Evolutionary conservation across 2,797 vertebrate species (phyloP), one percentile per base, ranked within the genome.

Genomic region (Erpetoichthys calabaricus): DNA sequence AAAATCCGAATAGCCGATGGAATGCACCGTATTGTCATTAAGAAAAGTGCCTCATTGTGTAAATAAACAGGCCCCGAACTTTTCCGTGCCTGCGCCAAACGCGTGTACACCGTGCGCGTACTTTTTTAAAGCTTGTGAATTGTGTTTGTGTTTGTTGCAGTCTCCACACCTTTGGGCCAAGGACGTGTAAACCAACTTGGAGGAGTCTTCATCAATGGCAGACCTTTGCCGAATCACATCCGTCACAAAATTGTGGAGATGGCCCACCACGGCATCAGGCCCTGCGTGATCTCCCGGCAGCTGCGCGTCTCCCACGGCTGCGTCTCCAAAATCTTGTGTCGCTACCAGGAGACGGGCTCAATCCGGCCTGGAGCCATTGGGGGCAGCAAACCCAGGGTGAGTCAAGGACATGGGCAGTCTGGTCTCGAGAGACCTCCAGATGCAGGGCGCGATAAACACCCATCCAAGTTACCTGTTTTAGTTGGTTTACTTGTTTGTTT

Each of bases 231-330:
- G 57, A 98, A 98, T 76, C 95, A 98, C 68, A 98, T 98, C 76
- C 89, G 95, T 47, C 95, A 98, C 75, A 98, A 98, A 82, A 98
- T 98, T 57, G 95, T 98, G 72, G 95, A 98, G 77, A 97, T 98
- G 95, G 95, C 95, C 7, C 95, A 98, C 65, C 95, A 98, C 54
- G 95, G 95, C 63, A 97, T 98, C 79, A 78, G 95, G 62, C 95
- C 95, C 71, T 98, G 95, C 57, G 95, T 98, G 63, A 98, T 98
- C 80, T 98, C 95, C 65, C 78, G 95, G 61, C 95, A 98, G 76
- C 76, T 98, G 49, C 84, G 94, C 2, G 95, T 98, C 55, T 98
- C 94, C 62, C 94, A 98, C 51, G 93, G 93, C n/a, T 98, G 94
- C 8, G 94, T 97, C 53, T 98, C 95, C 80, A 98, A 98, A 81